These are phyloP conservation scores for Antechinus stuartii DNA, from an alignment of 2,113 vertebrate genomes.

Conservation along the genomic window DNA sequence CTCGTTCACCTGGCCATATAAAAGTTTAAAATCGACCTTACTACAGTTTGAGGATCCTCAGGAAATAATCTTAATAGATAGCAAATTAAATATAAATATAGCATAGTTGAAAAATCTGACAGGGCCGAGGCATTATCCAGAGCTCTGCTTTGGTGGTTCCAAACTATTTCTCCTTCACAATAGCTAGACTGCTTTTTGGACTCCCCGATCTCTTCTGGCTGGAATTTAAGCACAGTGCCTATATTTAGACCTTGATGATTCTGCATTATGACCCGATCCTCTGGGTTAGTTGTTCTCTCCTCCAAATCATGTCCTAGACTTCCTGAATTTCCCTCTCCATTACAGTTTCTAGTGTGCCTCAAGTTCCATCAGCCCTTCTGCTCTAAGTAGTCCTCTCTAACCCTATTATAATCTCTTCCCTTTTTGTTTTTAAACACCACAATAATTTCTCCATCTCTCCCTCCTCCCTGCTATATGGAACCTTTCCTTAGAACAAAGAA, in stretches of 20 bases:
- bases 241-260: neutral
- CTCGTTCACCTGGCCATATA: neutral
- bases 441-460: neutral
- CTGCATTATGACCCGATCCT: too few relatives aligned
- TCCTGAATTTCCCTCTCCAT: neutral
- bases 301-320: neutral
- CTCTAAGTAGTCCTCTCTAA: slow-evolving; percentile 7
- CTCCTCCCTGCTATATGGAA: neutral
- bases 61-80: neutral
- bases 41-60: neutral
- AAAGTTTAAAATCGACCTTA: neutral
- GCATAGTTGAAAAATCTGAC: neutral
- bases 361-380: neutral
- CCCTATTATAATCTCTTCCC: neutral
- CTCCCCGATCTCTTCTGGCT: neutral
- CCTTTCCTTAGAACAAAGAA: neutral
- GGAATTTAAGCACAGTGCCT: neutral
- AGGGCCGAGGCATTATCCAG: neutral
- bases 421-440: slow-evolving; percentile 19
- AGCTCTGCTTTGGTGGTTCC: neutral
- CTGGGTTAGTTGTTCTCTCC: neutral
- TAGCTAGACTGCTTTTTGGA: neutral
- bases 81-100: neutral
- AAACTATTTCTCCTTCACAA: neutral
- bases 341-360: neutral